Evolutionary conservation across 2,797 vertebrate species (phyloP).

Genomic region (Cirrhinus molitorella): DNA sequence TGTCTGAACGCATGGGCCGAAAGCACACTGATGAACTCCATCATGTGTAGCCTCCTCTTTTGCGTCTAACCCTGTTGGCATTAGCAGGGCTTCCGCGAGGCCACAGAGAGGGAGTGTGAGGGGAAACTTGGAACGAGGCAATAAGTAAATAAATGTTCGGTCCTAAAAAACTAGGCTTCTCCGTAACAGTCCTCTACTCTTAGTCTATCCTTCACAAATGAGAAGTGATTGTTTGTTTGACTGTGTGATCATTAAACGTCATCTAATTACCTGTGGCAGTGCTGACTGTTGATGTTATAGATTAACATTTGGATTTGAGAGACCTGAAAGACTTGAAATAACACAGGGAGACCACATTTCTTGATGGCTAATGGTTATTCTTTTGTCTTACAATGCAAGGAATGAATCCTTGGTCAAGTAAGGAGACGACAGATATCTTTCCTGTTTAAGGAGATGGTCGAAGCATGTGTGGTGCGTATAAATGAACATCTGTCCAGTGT

Average conservation of each 20-base stretch:
- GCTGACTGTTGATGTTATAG: conserved; percentile 37
- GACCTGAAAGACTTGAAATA: conserved; percentile 9
- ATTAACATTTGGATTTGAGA: conserved; percentile 28
- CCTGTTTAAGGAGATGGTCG: background rate
- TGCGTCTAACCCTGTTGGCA: conserved; percentile 74
- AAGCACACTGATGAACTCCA: conserved; percentile 50
- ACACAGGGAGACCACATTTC: background rate
- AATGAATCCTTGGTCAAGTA: background rate
- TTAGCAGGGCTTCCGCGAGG: conserved; percentile 71
- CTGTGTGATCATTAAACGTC: conserved; percentile 73
- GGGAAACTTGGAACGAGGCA: conserved; percentile 78
- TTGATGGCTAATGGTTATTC: conserved; percentile 1
- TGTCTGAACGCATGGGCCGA: conserved; percentile 69
- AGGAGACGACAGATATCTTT: background rate
- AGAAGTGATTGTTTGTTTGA: conserved; percentile 74
- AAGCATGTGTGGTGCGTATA: background rate
- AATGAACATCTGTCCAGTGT: conserved; percentile 3
- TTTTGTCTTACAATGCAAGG: background rate
- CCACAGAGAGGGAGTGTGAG: conserved; percentile 71
- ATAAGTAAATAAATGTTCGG: conserved; percentile 83
- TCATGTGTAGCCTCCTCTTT: conserved; percentile 61
- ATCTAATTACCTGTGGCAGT: conserved; percentile 35
- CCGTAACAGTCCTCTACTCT: conserved; percentile 69
- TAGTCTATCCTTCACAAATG: conserved; percentile 71
- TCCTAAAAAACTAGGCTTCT: conserved; percentile 76